phyloP scores from a whole-genome alignment of 2,888 invertebrate genomes.

The Apamea crenata region DNA sequence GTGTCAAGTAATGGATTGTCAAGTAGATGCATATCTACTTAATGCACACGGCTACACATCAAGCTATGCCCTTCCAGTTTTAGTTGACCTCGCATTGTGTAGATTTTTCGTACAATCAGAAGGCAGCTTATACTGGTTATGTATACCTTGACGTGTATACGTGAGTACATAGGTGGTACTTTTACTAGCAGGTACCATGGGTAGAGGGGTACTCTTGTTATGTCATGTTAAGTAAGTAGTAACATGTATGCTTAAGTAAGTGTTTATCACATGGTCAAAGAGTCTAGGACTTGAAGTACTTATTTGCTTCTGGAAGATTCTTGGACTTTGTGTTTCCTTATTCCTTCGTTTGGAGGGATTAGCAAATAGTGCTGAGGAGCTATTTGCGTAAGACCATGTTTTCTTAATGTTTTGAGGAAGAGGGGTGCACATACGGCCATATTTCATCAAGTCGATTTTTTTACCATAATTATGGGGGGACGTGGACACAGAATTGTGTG shows the following conservation, averaged over 20 bases:
- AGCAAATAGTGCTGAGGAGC: neutral
- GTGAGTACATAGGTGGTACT: neutral
- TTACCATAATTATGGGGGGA: no score
- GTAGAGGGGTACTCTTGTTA: neutral
- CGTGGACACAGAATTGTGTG: no score
- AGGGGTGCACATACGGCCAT: neutral
- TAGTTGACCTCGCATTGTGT: neutral
- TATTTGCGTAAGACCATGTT: neutral
- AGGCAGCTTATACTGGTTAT: neutral
- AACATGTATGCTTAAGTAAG: neutral
- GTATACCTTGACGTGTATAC: neutral
- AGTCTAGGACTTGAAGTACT: neutral
- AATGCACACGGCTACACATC: neutral
- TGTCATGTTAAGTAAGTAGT: neutral
- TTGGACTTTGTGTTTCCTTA: constrained; percentile 7
- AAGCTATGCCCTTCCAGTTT: neutral
- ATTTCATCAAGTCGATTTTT: neutral
- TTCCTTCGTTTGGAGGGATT: neutral
- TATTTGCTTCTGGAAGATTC: constrained; percentile 26
- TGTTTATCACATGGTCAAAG: constrained; percentile 9
- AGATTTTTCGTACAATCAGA: neutral
- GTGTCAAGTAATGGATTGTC: constrained; percentile 48
- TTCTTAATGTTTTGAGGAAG: neutral
- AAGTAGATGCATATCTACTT: constrained; percentile 29
- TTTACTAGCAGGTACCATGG: neutral